phyloP scores from a whole-genome alignment of 2,113 vertebrate species.

The Calidris pygmaea region DNA sequence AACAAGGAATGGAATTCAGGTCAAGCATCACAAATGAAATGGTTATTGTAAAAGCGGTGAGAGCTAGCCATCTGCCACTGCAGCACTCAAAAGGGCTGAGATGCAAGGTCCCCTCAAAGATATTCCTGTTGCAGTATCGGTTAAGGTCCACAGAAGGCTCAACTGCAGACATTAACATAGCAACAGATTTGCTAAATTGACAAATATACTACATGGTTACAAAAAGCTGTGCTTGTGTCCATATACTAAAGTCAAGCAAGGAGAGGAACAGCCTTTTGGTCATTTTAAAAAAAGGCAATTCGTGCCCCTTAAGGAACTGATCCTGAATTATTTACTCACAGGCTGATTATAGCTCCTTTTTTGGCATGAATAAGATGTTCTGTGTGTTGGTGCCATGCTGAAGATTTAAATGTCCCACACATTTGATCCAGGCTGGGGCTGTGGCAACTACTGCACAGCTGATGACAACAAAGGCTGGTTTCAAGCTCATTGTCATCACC shows the following conservation, averaged over 20 bases:
- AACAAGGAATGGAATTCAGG: conserved; percentile 63
- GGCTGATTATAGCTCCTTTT: conserved; percentile 57
- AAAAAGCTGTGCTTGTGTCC: not conserved
- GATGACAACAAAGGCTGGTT: conserved; percentile 75
- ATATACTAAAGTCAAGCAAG: not conserved
- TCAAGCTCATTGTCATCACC: conserved; percentile 78
- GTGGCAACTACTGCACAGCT: conserved; percentile 73
- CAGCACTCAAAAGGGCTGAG: conserved; percentile 47
- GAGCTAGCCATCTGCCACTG: conserved; percentile 70
- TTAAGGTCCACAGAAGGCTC: not conserved
- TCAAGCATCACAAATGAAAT: conserved; percentile 73
- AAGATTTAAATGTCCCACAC: conserved; percentile 74
- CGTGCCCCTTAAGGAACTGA: conserved; percentile 25
- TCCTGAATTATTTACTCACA: conserved; percentile 54
- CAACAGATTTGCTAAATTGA: not conserved
- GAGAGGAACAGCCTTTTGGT: not conserved
- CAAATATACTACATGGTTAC: not conserved
- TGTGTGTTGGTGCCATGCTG: conserved; percentile 69
- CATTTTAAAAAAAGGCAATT: not conserved
- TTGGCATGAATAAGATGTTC: conserved; percentile 73
- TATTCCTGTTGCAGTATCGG: not conserved
- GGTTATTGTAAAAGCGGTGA: conserved; percentile 60
- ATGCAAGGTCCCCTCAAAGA: not conserved
- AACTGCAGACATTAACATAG: not conserved
- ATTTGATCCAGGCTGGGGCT: conserved; percentile 65